phyloP scores from a whole-genome alignment of 2,888 invertebrate genomes.

The Cataglyphis rosenhaueri region DNA sequence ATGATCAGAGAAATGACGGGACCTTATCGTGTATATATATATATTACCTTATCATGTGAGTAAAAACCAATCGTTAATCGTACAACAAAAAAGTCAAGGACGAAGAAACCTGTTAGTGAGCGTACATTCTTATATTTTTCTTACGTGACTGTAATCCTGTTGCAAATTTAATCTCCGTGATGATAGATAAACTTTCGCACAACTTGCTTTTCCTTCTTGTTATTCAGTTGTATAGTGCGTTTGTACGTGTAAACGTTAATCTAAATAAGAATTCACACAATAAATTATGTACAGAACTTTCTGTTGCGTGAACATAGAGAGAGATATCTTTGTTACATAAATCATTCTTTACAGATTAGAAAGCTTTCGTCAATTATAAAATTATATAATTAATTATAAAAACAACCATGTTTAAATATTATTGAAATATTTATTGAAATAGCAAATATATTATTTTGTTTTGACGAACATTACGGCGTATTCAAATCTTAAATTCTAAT shows the following conservation, averaged over 20 bases:
- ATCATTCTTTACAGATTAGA: neutral
- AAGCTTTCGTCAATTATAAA: neutral
- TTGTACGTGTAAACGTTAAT: neutral
- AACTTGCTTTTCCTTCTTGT: neutral
- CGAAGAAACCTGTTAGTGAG: slow-evolving; percentile 66
- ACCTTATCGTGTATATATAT: slow-evolving; percentile 68
- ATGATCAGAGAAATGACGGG: slow-evolving; percentile 53
- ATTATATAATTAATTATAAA: neutral
- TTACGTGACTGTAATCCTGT: slow-evolving; percentile 33
- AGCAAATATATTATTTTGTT: neutral
- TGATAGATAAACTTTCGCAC: neutral
- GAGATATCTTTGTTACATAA: neutral
- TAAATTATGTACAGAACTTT: neutral
- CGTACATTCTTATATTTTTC: slow-evolving; percentile 26
- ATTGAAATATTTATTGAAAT: neutral
- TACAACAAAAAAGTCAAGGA: slow-evolving; percentile 56
- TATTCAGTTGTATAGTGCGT: neutral
- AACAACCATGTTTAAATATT: neutral
- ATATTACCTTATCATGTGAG: slow-evolving; percentile 67
- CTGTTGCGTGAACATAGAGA: neutral
- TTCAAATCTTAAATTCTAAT: neutral
- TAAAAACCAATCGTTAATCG: slow-evolving; percentile 64
- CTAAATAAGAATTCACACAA: slow-evolving; percentile 5
- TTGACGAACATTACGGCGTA: neutral
- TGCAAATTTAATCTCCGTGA: slow-evolving; percentile 27